Conservation (phyloP, 2,888 invertebrate species). For the Diaprepes abbreviatus region DNA sequence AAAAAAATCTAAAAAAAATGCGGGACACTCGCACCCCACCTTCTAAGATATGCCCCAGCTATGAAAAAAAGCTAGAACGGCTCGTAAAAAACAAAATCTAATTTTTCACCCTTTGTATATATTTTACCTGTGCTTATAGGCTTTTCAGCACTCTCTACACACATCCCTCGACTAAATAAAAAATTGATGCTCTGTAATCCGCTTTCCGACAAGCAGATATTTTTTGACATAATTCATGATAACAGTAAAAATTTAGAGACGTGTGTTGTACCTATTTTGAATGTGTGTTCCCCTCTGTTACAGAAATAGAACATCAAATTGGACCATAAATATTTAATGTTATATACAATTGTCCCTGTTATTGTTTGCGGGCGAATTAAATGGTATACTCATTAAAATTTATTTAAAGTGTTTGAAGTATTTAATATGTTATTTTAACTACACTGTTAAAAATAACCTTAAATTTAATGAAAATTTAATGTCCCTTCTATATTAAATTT, state of each 20-base stretch:
- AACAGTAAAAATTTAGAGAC: constrained; percentile 1
- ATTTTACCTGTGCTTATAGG: background rate
- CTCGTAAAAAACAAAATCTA: background rate
- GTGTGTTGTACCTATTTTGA: background rate
- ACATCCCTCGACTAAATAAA: background rate
- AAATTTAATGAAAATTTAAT: too few species aligned
- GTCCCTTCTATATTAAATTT: too few species aligned
- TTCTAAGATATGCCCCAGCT: too few species aligned
- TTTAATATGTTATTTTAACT: too few species aligned
- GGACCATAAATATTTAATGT: background rate
- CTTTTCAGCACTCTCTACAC: background rate
- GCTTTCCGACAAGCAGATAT: background rate
- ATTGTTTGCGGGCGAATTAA: too few species aligned
- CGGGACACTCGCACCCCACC: too few species aligned
- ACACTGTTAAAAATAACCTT: too few species aligned
- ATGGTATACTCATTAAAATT: too few species aligned
- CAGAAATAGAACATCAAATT: constrained; percentile 1
- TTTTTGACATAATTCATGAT: constrained; percentile 1
- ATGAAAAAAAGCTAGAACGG: background rate
- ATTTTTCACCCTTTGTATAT: background rate
- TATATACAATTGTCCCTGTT: too few species aligned
- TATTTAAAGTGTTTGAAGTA: too few species aligned
- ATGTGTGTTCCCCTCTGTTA: background rate
- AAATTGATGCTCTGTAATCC: constrained; percentile 6
- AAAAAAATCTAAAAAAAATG: too few species aligned